Conservation (phyloP, 2,113 vertebrate species). For the Myiozetetes cayanensis region DNA sequence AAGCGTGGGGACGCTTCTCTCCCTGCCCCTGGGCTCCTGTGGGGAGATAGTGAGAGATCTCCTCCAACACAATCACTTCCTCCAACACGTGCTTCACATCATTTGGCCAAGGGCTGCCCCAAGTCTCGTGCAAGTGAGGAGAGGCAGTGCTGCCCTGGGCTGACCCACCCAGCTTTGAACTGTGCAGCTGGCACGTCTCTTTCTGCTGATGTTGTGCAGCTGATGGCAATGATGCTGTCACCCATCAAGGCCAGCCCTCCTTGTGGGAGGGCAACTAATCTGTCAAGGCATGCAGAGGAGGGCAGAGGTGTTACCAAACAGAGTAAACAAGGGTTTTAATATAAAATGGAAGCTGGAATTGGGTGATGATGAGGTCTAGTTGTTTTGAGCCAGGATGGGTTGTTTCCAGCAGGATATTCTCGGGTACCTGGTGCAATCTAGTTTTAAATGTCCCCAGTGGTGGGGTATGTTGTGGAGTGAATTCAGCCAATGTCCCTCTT, state of each 20-base stretch:
- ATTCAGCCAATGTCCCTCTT: neutral
- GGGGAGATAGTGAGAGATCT: neutral
- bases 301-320: neutral
- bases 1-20: slow-evolving; percentile 34
- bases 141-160: neutral
- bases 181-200: neutral
- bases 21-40: neutral
- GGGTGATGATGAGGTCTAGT: neutral
- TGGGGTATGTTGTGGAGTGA: neutral
- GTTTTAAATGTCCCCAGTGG: neutral
- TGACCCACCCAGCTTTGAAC: neutral
- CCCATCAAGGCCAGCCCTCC: neutral
- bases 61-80: neutral
- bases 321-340: neutral
- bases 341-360: neutral
- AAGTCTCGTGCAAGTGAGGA: neutral
- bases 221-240: neutral
- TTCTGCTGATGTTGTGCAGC: neutral
- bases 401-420: neutral
- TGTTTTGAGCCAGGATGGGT: neutral
- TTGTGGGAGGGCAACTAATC: neutral
- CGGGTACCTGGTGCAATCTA: neutral
- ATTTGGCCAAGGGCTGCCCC: neutral
- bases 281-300: neutral
- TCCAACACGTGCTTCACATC: neutral